Base-by-base conservation (phyloP, 2,888 invertebrate genomes). In the Xanthia icteritia region DNA sequence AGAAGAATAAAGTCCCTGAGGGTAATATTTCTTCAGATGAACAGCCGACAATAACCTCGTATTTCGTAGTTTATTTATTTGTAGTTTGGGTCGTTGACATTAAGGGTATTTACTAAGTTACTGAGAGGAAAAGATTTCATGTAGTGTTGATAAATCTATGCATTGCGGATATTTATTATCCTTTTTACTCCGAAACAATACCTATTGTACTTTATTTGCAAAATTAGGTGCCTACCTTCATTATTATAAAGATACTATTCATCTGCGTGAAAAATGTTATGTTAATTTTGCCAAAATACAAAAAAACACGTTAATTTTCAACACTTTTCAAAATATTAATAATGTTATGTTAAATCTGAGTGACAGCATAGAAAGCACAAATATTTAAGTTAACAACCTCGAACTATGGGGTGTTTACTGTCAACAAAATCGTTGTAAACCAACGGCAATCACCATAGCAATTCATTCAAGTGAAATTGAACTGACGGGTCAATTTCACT, bases 21-120 rank as follows among this genome's bases (percentile, higher is more conserved):
- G 27, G 51, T 42, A 63, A 36, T 85, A 82, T 82, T 82, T 68
- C 73, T 70, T 66, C 20, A 31, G n/a, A 84, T 68, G 51, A 80
- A 68, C 2, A 72, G 61, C 36, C 71, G 56, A 74, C 76, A 76
- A 42, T 64, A 73, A 51, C 5, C 5, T 56, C n/a, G 27, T 61
- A 69, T 69, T 65, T 72, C 58, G 36, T 11, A 63, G 54, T 81
- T 73, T 60, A 56, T 79, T 65, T 73, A 36, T 74, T 42, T 73
- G 5, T 63, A n/a, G 60, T 74, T 36, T 8, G 36, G 67, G 36
- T 45, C 51, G 69, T 36, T 66, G 69, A 63, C 69, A 54, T 13
- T 15, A 13, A 61, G 15, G n/a, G 42, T 45, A 39, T 58, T 31
- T 36, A 5, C 15, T n/a, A 42, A 54, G 9, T 15, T 13, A 1